A percentile compares a stretch with the other conserved stretches of the same genome.
Conservation (phyloP, 2,113 vertebrate genomes). For the Datnioides undecimradiatus region DNA sequence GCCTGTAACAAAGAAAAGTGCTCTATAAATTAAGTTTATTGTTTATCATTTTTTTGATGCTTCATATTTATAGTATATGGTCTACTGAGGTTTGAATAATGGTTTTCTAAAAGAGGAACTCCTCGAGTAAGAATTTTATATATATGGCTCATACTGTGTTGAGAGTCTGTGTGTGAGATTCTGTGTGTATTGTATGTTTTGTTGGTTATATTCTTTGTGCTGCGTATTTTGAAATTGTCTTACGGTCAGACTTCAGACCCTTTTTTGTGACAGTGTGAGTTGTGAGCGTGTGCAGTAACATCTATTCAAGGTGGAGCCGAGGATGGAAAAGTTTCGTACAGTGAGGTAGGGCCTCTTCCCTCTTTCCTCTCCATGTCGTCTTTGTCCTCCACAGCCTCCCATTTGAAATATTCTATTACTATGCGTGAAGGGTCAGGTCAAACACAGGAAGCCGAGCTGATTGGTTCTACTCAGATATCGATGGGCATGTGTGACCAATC, state of each 20-base stretch:
- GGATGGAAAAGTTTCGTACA: conserved; percentile 1
- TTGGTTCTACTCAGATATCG: conserved; percentile 82
- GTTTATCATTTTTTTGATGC: no score
- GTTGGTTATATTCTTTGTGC: neutral
- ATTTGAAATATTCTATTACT: conserved; percentile 82
- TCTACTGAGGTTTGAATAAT: no score
- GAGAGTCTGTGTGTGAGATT: neutral
- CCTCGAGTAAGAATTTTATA: no score
- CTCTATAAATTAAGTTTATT: no score
- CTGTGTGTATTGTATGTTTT: neutral
- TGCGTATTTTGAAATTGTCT: neutral
- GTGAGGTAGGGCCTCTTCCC: neutral
- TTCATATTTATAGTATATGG: neutral
- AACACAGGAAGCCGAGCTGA: conserved; percentile 82
- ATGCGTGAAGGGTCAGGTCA: conserved; percentile 78
- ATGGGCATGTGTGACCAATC: conserved; percentile 85
- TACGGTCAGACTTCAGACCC: neutral
- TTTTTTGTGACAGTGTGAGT: neutral
- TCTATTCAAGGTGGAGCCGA: neutral
- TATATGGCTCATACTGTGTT: no score
- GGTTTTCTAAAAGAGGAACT: no score
- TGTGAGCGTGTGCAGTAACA: neutral
- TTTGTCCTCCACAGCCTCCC: conserved; percentile 28
- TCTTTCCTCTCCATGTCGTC: conserved; percentile 17
- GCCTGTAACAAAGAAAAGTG: no score